Evolutionary conservation across 2,113 vertebrate genomes (phyloP).

Genomic region (Pterophyllum scalare): DNA sequence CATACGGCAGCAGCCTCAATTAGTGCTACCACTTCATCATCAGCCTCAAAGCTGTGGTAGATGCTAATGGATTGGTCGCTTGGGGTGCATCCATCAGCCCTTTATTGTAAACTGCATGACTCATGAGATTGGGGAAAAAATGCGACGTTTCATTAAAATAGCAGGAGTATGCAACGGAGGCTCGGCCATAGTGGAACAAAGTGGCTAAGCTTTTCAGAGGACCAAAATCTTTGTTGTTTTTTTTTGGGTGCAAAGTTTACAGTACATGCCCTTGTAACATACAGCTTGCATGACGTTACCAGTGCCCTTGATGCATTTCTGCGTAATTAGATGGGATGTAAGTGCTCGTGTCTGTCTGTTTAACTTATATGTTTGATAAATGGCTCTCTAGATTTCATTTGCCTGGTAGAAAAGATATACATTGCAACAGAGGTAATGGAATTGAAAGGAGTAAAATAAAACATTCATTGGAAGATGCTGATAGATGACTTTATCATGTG

Average conservation of each 20-base stretch:
- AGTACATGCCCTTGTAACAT: constrained; percentile 5
- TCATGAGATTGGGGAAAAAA: constrained; percentile 21
- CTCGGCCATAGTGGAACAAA: neutral
- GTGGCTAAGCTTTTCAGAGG: neutral
- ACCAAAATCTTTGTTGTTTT: neutral
- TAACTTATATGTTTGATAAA: constrained; percentile 66
- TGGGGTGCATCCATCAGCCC: constrained; percentile 60
- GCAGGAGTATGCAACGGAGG: neutral
- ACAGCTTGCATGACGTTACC: constrained; percentile 36
- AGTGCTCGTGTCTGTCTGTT: constrained; percentile 35
- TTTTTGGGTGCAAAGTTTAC: neutral
- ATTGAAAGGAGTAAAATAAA: constrained; percentile 73
- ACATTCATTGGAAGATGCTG: constrained; percentile 72
- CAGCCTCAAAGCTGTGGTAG: constrained; percentile 39
- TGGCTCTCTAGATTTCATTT: constrained; percentile 47
- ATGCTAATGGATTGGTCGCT: constrained; percentile 59
- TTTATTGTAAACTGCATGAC: constrained; percentile 46
- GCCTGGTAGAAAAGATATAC: constrained; percentile 51
- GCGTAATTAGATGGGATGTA: constrained; percentile 48
- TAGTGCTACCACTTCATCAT: constrained; percentile 59
- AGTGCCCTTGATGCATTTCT: constrained; percentile 22
- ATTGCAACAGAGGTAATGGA: constrained; percentile 55
- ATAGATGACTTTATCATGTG: constrained; percentile 77
- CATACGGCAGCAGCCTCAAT: constrained; percentile 58
- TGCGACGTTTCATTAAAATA: constrained; percentile 28